phyloP scores from a whole-genome alignment of 2,797 vertebrate genomes.

The Adrianichthys oophorus region DNA sequence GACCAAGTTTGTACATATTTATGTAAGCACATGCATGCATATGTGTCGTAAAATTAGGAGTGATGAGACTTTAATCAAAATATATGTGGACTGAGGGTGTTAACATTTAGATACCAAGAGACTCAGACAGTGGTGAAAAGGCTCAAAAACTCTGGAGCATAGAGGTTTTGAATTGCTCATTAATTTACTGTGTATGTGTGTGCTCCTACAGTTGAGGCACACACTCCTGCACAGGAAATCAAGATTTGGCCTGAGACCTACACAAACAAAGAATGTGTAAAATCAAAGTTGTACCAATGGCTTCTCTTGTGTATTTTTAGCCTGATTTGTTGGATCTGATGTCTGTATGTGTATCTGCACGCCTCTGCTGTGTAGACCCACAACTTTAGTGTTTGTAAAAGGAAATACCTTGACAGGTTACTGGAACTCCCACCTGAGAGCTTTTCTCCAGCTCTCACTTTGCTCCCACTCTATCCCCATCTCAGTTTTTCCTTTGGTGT shows the following conservation, averaged over 20 bases:
- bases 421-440: slow-evolving; percentile 59
- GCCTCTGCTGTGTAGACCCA: slow-evolving; percentile 33
- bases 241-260: slow-evolving; percentile 51
- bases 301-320: slow-evolving; percentile 52
- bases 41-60: slow-evolving; percentile 39
- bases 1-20: slow-evolving; percentile 58
- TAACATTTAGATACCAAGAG: slow-evolving; percentile 45
- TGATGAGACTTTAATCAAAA: slow-evolving; percentile 46
- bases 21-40: slow-evolving; percentile 40
- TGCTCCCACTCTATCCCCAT: slow-evolving; percentile 53
- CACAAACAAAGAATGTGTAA: slow-evolving; percentile 61
- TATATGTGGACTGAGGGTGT: slow-evolving; percentile 33
- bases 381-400: slow-evolving; percentile 68
- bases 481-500: slow-evolving; percentile 60
- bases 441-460: slow-evolving; percentile 48
- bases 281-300: slow-evolving; percentile 61
- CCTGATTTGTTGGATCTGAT: slow-evolving; percentile 26
- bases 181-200: slow-evolving; percentile 40
- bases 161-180: slow-evolving; percentile 65
- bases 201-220: slow-evolving; percentile 45
- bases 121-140: slow-evolving; percentile 38
- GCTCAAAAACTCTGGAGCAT: slow-evolving; percentile 45
- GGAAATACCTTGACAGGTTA: slow-evolving; percentile 79
- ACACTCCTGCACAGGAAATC: slow-evolving; percentile 39
- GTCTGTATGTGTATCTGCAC: slow-evolving; percentile 22